A percentile compares a stretch with the other conserved stretches of the same genome.
Evolutionary conservation across 2,888 invertebrate species (phyloP).

Genomic region (Xylocampa areola): DNA sequence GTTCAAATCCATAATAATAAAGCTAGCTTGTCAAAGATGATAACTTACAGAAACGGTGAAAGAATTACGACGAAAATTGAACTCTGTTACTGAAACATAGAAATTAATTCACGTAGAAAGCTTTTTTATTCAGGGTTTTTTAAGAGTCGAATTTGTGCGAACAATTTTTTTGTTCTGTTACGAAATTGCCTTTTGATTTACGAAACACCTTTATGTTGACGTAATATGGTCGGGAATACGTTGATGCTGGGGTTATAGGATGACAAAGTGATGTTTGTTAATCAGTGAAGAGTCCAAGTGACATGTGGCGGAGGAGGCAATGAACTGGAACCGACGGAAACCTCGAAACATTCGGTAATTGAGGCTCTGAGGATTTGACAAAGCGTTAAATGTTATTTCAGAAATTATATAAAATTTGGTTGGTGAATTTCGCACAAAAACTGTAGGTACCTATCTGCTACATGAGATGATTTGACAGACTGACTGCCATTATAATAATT

Average conservation of each 20-base stretch:
- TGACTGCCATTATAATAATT: background rate
- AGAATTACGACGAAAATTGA: conserved; percentile 15
- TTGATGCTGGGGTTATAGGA: background rate
- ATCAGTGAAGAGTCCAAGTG: conserved; percentile 31
- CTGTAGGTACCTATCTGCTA: background rate
- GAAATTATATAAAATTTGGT: background rate
- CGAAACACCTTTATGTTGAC: background rate
- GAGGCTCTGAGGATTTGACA: background rate
- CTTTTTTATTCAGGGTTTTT: conserved; percentile 4
- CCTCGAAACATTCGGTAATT: background rate
- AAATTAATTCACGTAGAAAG: conserved; percentile 15
- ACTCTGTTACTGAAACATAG: conserved; percentile 11
- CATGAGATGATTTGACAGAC: background rate
- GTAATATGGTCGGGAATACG: background rate
- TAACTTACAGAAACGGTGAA: background rate
- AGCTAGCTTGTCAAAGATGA: conserved; percentile 1
- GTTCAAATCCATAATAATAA: conserved; percentile 1
- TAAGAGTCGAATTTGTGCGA: conserved; percentile 12
- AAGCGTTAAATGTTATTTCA: background rate
- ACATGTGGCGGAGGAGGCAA: conserved; percentile 29
- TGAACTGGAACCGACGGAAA: conserved; percentile 21
- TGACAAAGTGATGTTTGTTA: conserved; percentile 14
- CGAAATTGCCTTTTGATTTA: background rate
- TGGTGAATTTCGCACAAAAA: background rate
- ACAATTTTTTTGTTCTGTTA: conserved; percentile 1